phyloP scores from a whole-genome alignment of 2,113 vertebrate species.

The Percopsis transmontana region DNA sequence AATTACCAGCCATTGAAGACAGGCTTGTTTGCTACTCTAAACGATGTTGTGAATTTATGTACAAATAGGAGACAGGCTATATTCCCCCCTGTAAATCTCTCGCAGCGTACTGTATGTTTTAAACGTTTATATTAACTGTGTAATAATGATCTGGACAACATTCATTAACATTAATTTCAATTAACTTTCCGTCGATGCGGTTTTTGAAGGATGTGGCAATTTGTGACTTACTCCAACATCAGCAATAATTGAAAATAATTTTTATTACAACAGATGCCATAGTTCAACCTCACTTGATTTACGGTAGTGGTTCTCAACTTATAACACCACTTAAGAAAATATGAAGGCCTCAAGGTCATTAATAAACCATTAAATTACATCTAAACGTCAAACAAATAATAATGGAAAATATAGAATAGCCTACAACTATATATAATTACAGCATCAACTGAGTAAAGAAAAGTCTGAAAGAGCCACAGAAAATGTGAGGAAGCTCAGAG shows the following conservation, averaged over 20 bases:
- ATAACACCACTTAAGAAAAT: no score
- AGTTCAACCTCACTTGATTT: constrained; percentile 1
- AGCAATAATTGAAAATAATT: constrained; percentile 52
- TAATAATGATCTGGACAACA: constrained; percentile 8
- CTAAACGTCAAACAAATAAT: no score
- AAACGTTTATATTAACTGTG: constrained; percentile 36
- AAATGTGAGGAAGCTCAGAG: no score
- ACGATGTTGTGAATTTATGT: constrained; percentile 69
- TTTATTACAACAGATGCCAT: constrained; percentile 36
- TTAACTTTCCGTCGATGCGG: constrained; percentile 47
- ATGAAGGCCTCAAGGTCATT: no score
- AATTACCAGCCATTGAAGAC: constrained; percentile 73
- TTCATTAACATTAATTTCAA: constrained; percentile 39
- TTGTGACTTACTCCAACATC: constrained; percentile 53
- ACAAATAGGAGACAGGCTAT: constrained; percentile 62
- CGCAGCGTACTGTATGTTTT: constrained; percentile 8
- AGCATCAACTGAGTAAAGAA: no score
- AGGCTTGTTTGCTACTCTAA: constrained; percentile 69
- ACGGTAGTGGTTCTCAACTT: no score
- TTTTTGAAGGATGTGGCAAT: constrained; percentile 32
- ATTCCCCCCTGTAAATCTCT: constrained; percentile 52
- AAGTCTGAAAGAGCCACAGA: no score
- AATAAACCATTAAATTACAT: no score
- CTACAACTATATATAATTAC: no score
- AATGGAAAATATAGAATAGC: no score